Evolutionary conservation across 2,797 vertebrate genomes (phyloP).

Genomic region (Pangasius djambal): DNA sequence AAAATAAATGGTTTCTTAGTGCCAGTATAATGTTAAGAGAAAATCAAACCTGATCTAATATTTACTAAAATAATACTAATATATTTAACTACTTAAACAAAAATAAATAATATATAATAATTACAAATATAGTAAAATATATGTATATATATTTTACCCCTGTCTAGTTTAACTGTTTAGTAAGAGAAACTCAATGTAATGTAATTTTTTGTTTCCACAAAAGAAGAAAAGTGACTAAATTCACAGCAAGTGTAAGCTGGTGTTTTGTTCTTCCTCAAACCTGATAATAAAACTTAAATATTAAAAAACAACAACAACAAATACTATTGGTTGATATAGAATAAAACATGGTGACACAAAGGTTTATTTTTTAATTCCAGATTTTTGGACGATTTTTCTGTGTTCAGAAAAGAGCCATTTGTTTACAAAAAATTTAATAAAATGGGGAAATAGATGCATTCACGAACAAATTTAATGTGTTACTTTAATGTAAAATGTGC

Average conservation of each 20-base stretch:
- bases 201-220: not conserved
- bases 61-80: not conserved
- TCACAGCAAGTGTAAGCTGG: not conserved
- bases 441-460: not conserved
- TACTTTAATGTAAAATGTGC: not conserved
- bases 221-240: not conserved
- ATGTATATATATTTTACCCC: not conserved
- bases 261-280: not conserved
- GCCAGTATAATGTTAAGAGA: not conserved
- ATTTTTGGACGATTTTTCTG: not conserved
- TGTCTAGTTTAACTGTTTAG: not conserved
- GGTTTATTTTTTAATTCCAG: not conserved
- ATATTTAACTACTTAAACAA: not conserved
- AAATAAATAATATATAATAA: not conserved
- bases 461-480: not conserved
- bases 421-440: not conserved
- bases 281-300: not conserved
- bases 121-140: not conserved
- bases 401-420: not conserved
- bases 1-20: not conserved
- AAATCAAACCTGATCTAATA: not conserved
- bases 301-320: not conserved
- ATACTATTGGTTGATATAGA: not conserved
- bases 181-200: not conserved
- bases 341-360: not conserved